Evolutionary conservation across 2,797 vertebrate genomes (phyloP), one percentile per base, ranked within the genome.

Genomic region (Eurystomus glaucurus): DNA sequence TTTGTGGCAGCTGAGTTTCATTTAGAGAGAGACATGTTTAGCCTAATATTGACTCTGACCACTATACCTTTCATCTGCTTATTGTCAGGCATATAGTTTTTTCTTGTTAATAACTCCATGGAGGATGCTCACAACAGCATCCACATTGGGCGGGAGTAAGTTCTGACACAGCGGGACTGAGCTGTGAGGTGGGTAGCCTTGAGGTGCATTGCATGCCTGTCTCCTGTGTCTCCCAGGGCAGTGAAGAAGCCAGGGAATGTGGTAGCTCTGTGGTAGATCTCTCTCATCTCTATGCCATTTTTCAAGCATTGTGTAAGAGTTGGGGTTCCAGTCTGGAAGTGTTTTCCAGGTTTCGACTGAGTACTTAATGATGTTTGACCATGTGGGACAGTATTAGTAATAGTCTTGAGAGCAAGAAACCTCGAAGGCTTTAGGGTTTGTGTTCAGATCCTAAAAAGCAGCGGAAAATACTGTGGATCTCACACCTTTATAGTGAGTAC

Each of bases 261-360:
- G 46, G 12, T 70, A 57, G 43, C 45, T 78, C 57, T 37, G 16
- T 31, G 23, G 26, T 8, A 46, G 65, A 21, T 61, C 33, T 9
- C 29, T 48, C 25, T 75, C 2, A 10, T 78, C 6, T 4, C 29
- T 55, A 2, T 0, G 0, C 11, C 18, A 3, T 57, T 90, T 88
- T 70, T 65, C 45, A 35, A 68, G 43, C 25, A 10, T 48, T 51
- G 37, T 0, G 0, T 61, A 46, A 37, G 65, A 65, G n/a, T 4
- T 70, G 19, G 14, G 2, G 16, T 78, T 84, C 46, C 68, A 66
- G 7, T 66, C 31, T 79, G 28, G 69, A 87, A 74, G 43, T 48
- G 26, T 77, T 85, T 89, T 77, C 48, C 51, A 55, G 15, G 31
- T 92, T 90, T 92, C 54, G 66, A 23, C 25, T 81, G 74, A 37